phyloP scores from a whole-genome alignment of 2,113 vertebrate genomes.

The Saguinus imperator region DNA sequence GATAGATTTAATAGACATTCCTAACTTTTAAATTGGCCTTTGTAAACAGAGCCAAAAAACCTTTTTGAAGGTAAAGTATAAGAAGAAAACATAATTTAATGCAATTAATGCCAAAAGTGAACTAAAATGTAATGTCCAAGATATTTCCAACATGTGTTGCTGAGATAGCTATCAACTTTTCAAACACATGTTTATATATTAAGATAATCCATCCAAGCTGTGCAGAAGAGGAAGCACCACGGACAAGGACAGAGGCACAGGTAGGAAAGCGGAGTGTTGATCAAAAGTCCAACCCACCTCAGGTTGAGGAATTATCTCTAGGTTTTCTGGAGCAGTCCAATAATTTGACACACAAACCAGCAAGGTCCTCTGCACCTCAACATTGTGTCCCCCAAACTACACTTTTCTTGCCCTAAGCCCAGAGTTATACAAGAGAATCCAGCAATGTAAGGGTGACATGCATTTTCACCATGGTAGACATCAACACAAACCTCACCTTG shows the following conservation, averaged over 20 bases:
- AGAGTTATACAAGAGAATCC: constrained; percentile 27
- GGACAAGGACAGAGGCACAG: background rate
- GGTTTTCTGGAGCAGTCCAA: constrained; percentile 42
- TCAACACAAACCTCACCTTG: constrained; percentile 85
- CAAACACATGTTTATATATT: background rate
- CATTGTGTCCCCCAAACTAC: background rate
- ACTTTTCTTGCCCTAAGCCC: background rate
- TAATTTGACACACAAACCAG: background rate
- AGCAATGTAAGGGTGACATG: background rate
- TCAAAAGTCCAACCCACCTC: background rate
- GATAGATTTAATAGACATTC: constrained; percentile 28
- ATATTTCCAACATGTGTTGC: constrained; percentile 19
- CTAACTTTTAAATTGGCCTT: constrained; percentile 26
- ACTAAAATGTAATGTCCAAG: background rate
- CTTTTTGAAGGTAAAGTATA: background rate
- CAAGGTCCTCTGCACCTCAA: background rate
- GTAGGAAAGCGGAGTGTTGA: background rate
- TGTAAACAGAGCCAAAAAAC: background rate
- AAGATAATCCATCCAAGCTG: background rate
- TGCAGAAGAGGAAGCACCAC: background rate
- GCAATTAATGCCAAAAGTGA: background rate
- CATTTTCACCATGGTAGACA: constrained; percentile 66
- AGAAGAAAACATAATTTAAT: constrained; percentile 30
- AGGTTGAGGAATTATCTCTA: background rate
- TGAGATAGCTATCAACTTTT: background rate